These are phyloP conservation scores for Fratercula arctica DNA, from an alignment of 2,797 vertebrate genomes.

Conservation along the genomic window DNA sequence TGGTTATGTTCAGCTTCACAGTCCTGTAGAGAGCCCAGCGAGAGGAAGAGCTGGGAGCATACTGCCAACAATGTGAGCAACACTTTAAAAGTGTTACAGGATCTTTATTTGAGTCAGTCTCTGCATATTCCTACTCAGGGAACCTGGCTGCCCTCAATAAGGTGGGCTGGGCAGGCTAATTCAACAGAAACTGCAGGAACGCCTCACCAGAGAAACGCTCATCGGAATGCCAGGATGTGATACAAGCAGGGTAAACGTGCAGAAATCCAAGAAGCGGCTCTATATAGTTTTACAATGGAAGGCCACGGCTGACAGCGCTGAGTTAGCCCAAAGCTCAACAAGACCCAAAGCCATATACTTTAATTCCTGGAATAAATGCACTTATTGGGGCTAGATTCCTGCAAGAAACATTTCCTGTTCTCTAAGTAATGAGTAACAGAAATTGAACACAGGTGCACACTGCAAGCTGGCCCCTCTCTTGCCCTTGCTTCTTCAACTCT, in stretches of 20 bases:
- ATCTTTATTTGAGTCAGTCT: neutral
- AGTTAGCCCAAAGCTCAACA: slow-evolving; percentile 11
- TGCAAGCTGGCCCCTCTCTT: neutral
- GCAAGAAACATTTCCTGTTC: slow-evolving; percentile 52
- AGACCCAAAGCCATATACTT: neutral
- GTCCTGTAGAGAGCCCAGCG: neutral
- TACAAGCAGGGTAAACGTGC: neutral
- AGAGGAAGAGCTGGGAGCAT: neutral
- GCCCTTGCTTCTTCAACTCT: neutral
- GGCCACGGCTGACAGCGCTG: neutral
- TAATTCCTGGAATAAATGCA: slow-evolving; percentile 9
- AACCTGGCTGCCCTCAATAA: neutral
- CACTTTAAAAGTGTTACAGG: neutral
- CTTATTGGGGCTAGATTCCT: slow-evolving; percentile 40
- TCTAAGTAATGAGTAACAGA: neutral
- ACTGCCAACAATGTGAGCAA: neutral
- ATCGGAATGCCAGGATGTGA: neutral
- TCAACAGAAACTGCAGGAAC: neutral
- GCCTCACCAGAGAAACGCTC: neutral
- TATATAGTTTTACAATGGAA: neutral
- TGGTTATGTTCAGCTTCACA: neutral
- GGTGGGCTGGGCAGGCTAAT: neutral
- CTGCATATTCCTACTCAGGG: neutral
- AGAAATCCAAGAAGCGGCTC: neutral
- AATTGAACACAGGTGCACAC: slow-evolving; percentile 19